Evolutionary conservation across 1,140 invertebrate genomes (phyloP), one percentile per base, ranked within the genome.

Genomic region (Lordiphosa mommai): DNA sequence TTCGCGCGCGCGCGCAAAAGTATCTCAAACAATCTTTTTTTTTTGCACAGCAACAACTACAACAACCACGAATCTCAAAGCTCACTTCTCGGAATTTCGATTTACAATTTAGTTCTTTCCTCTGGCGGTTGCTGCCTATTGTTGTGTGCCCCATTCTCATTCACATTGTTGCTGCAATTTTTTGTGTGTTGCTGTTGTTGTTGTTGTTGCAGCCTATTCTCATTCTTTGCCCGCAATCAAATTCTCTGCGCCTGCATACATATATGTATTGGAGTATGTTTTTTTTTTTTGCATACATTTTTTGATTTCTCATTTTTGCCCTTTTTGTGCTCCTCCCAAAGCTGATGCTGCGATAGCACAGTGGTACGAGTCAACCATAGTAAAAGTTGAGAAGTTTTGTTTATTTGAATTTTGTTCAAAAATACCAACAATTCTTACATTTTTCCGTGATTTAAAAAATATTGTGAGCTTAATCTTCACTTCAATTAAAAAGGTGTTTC

Each of bases 1-100:
- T 57, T 41, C 58, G 76, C 77, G 76, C 76, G 74, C 74, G 77
- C 76, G 77, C 77, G 58, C 55, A 64, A 84, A 82, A 51, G 71
- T 82, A 82, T 76, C 77, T 82, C 76, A 82, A 80, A 82, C 61
- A 61, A 40, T 82, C 44, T 76, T 68, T 51, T 51, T 47, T 64
- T 65, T 67, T 57, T 44, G 46, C 48, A 66, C 38, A n/a, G n/a
- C n/a, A n/a, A n/a, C n/a, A n/a, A 61, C 61, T 65, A 23, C 40
- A 20, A 20, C 17, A 20, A 23, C 20, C 20, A 43, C 20, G 40
- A 43, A 12, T 8, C 7, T 13, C 63, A 72, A 61, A 77, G 63
- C 72, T 55, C 63, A 65, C 43, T 84, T 84, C 77, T 77, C 77
- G 77, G 77, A 84, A 84, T 84, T 82, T 84, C 77, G 77, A 84